A percentile compares a stretch with the other conserved stretches of the same genome.
Conservation (phyloP, 2,888 invertebrate genomes). For the Noctua pronuba region DNA sequence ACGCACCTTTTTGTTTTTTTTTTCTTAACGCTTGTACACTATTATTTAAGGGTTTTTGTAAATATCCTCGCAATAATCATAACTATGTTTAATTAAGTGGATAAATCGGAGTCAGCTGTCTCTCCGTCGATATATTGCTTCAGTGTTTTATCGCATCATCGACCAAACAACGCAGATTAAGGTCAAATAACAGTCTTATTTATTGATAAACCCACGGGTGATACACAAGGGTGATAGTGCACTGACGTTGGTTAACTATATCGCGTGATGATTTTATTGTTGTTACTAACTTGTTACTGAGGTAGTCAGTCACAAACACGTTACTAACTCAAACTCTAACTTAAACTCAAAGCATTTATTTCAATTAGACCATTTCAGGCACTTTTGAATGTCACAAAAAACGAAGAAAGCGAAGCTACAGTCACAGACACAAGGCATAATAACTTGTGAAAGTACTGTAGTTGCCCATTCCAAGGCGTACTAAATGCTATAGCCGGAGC, state of each 20-base stretch:
- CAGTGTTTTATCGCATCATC: conserved; percentile 9
- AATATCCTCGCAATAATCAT: background rate
- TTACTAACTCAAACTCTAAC: no score
- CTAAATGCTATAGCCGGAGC: background rate
- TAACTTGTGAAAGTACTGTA: no score
- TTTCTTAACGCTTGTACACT: background rate
- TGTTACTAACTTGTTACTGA: conserved; percentile 5
- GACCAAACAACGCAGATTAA: conserved; percentile 28
- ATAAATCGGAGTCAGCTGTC: background rate
- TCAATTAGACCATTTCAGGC: no score
- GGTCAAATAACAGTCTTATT: conserved; percentile 38
- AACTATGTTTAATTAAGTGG: background rate
- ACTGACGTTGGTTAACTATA: conserved; percentile 22
- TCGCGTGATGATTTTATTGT: conserved; percentile 1
- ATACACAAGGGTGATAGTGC: conserved; percentile 9
- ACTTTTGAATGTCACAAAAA: no score
- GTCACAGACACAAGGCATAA: no score
- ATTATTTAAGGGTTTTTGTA: background rate
- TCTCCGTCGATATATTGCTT: background rate
- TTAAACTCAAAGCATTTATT: no score
- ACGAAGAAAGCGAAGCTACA: no score
- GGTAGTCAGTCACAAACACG: background rate
- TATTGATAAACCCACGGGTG: conserved; percentile 35
- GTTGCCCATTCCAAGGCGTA: no score
- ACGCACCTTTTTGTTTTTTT: background rate